Conservation (phyloP, 2,113 vertebrate genomes). For the Myocastor coypus region DNA sequence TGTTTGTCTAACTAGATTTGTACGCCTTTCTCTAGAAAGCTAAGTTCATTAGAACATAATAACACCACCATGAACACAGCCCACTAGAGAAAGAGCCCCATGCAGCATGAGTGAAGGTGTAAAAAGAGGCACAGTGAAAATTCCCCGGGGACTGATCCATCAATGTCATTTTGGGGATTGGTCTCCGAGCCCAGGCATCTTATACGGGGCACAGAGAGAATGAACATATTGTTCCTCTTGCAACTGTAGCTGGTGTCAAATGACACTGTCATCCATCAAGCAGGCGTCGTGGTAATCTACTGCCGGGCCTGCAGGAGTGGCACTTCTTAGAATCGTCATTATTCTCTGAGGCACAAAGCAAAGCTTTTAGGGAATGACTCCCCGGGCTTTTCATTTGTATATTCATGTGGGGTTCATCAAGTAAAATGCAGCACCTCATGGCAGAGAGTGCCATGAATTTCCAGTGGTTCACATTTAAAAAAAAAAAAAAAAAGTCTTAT, state of each 20-base stretch:
- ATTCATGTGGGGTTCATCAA: background rate
- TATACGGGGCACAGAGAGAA: constrained; percentile 68
- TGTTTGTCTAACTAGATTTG: constrained; percentile 14
- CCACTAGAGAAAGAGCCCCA: constrained; percentile 37
- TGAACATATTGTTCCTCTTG: constrained; percentile 66
- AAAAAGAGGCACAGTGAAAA: constrained; percentile 54
- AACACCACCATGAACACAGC: constrained; percentile 47
- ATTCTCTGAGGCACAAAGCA: constrained; percentile 45
- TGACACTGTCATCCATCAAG: constrained; percentile 76
- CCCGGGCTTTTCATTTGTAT: background rate
- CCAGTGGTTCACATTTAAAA: background rate
- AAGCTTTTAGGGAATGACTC: background rate
- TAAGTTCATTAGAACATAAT: constrained; percentile 74
- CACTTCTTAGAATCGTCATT: constrained; percentile 33
- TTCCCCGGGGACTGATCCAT: constrained; percentile 67
- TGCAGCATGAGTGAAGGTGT: background rate
- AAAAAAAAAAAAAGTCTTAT: constrained; percentile 48
- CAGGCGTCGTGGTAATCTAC: background rate
- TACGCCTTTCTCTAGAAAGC: constrained; percentile 63
- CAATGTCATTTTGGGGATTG: constrained; percentile 69
- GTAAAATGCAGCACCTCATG: constrained; percentile 5
- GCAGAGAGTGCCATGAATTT: constrained; percentile 2
- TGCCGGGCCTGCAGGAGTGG: constrained; percentile 24
- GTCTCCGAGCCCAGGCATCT: constrained; percentile 55
- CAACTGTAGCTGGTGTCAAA: constrained; percentile 60